Percentiles rank a stretch among this genome's conserved stretches.
These are phyloP conservation scores for Pyrocoelia pectoralis DNA, from an alignment of 2,888 invertebrate genomes.

Conservation along the genomic window DNA sequence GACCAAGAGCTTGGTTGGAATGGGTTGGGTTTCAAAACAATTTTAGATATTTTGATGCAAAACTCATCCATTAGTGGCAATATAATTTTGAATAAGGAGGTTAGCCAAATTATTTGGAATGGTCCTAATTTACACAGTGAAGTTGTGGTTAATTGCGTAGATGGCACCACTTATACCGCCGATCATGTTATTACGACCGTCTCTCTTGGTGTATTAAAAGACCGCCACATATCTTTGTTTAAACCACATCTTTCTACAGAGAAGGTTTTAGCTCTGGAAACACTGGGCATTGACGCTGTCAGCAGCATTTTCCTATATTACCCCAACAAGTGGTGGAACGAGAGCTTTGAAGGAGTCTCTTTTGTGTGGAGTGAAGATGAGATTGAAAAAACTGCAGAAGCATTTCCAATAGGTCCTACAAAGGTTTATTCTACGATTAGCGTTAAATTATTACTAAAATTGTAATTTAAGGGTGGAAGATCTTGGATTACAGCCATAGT, in stretches of 20 bases:
- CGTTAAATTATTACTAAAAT: background rate
- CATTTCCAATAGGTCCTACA: constrained; percentile 27
- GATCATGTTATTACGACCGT: constrained; percentile 71
- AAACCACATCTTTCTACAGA: constrained; percentile 61
- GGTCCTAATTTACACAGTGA: constrained; percentile 1
- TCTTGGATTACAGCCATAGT: constrained; percentile 3
- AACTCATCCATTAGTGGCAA: constrained; percentile 40
- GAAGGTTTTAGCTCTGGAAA: constrained; percentile 64
- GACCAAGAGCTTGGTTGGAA: constrained; percentile 77
- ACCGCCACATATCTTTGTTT: constrained; percentile 62
- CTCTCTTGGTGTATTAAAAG: constrained; percentile 74
- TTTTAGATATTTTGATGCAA: constrained; percentile 64
- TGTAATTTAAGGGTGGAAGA: constrained; percentile 6
- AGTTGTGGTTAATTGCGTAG: constrained; percentile 57
- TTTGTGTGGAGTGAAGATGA: constrained; percentile 64
- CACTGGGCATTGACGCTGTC: constrained; percentile 68
- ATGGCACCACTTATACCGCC: constrained; percentile 62
- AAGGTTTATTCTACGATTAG: constrained; percentile 11
- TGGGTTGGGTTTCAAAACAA: constrained; percentile 71
- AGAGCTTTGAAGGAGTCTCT: constrained; percentile 56
- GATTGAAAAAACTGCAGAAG: constrained; percentile 28
- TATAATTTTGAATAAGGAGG: constrained; percentile 40
- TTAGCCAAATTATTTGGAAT: constrained; percentile 37
- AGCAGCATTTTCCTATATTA: constrained; percentile 71
- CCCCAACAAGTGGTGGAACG: constrained; percentile 68